Base-by-base conservation (phyloP, 2,888 invertebrate species). In the Augochlorella aurata region DNA sequence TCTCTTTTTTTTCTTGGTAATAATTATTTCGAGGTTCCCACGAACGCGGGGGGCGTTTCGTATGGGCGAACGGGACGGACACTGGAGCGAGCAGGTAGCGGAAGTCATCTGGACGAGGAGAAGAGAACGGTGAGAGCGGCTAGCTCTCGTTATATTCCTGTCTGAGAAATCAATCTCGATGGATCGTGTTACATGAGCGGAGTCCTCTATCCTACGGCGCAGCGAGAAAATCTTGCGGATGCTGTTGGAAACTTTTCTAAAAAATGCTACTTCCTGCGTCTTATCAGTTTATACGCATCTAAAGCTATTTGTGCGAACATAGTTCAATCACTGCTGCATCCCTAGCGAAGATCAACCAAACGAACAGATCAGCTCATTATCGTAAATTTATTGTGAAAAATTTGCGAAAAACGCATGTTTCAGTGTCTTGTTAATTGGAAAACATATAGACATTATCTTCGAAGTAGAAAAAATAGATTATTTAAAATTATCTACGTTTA, bases 1-100 rank as follows among this genome's bases (percentile, higher is more conserved):
- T 82, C 70, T 85, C 89, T 14, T 85, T 89, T 86, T 88, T 24
- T 58, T 14, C 89, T 89, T 91, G 92, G 91, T 91, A 91, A 93
- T 93, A 93, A 93, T 93, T 93, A 93, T 93, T 91, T 89, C 88
- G 87, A 89, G 90, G 93, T 93, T 93, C 93, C 93, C 93, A 93
- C 93, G 93, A 91, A 91, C 90, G 92, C 91, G 93, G 93, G 93
- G 92, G 93, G 93, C 92, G 93, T 93, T 92, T 90, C 92, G 89
- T 88, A 84, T 83, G 86, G 85, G 87, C 90, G 89, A 90, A 89
- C 88, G 87, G 86, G 88, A 88, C 85, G 85, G 90, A 90, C 90
- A 90, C 86, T 87, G 88, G 82, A 88, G 87, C 88, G 87, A 91
- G 92, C 93, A 93, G 93, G 93, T 93, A 93, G 91, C 93, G 93